These are phyloP conservation scores for Zalophus californianus DNA, from an alignment of 2,797 vertebrate genomes.

Conservation along the genomic window DNA sequence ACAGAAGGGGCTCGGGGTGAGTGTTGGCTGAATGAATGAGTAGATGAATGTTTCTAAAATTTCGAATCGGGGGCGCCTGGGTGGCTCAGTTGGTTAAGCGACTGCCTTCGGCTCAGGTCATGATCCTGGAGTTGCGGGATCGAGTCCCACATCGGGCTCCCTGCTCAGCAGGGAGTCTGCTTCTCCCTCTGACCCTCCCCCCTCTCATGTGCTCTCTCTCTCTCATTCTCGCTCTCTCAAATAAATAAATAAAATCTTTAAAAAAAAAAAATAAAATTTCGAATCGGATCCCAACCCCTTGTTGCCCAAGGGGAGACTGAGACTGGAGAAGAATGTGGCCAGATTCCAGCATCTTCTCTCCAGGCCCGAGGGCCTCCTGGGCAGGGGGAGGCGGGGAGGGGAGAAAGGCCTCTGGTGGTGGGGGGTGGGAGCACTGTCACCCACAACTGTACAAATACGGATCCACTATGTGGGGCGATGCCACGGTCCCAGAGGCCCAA, in stretches of 20 bases:
- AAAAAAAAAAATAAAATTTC: no score
- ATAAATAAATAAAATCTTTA: no score
- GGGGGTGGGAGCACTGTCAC: no score
- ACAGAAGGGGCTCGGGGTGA: neutral
- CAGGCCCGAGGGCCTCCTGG: neutral
- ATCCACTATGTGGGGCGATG: fast-evolving
- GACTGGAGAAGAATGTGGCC: neutral
- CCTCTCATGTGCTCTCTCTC: no score
- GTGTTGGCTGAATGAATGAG: neutral
- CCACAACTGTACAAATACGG: neutral
- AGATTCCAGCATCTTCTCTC: constrained; percentile 31
- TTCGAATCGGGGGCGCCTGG: neutral
- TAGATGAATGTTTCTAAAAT: neutral
- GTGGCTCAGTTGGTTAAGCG: no score
- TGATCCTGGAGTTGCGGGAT: no score
- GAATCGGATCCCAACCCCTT: neutral
- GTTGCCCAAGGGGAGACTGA: neutral
- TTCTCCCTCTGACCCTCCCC: no score
- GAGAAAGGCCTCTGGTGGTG: neutral
- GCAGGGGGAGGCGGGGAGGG: neutral
- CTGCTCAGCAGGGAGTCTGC: no score
- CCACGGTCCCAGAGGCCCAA: neutral
- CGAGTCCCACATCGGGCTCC: no score
- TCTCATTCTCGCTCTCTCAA: no score
- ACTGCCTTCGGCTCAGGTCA: no score